A percentile compares a stretch with the other conserved stretches of the same genome.
These are phyloP conservation scores for Eupithecia vulgata DNA, from an alignment of 2,888 invertebrate genomes.

Conservation along the genomic window DNA sequence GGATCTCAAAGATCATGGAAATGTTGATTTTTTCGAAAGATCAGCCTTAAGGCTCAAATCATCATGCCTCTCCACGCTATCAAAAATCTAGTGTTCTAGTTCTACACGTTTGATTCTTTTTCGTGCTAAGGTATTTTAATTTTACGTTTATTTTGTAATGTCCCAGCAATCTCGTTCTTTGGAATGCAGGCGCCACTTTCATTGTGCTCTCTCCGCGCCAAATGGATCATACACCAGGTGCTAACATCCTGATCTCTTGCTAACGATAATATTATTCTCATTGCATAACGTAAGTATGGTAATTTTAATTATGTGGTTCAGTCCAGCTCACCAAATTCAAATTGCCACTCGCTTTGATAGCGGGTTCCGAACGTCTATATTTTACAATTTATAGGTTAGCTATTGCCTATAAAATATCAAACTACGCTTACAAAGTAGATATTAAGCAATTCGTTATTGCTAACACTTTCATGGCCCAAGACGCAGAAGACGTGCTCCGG, in stretches of 20 bases:
- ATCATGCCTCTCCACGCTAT: background rate
- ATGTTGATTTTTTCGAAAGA: too few species aligned
- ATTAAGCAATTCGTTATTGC: background rate
- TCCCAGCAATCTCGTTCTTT: slow-evolving; percentile 18
- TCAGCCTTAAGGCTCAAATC: background rate
- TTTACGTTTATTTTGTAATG: slow-evolving; percentile 5
- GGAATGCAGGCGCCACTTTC: slow-evolving; percentile 59
- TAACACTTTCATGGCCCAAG: too few species aligned
- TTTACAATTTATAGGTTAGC: slow-evolving; percentile 8
- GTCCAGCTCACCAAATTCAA: slow-evolving; percentile 13
- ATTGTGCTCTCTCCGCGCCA: slow-evolving; percentile 44
- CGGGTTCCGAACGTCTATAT: background rate
- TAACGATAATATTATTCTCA: background rate
- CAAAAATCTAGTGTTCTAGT: background rate
- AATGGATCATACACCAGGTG: slow-evolving; percentile 26
- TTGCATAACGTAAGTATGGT: slow-evolving; percentile 3
- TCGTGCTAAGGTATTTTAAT: background rate
- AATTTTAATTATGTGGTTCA: background rate
- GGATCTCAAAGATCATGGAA: too few species aligned
- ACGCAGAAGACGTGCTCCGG: too few species aligned
- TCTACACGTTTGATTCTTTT: background rate
- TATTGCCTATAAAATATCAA: slow-evolving; percentile 9
- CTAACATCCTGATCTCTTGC: slow-evolving; percentile 18
- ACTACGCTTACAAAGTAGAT: background rate
- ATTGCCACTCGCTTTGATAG: slow-evolving; percentile 13